phyloP scores from a whole-genome alignment of 2,888 invertebrate genomes.

The Sinopyrophorus schimmeli region DNA sequence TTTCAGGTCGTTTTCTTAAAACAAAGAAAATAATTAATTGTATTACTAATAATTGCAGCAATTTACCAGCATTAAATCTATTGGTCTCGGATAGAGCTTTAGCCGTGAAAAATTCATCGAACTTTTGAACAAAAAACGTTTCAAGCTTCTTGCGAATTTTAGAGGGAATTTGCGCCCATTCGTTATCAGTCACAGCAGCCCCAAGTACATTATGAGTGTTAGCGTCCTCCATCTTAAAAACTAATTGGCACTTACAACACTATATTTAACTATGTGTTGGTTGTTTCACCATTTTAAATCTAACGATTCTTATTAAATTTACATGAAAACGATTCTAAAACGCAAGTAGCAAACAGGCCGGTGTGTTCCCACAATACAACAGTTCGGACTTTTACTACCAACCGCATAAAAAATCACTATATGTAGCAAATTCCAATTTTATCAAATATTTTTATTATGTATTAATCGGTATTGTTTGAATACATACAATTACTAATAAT shows the following conservation, averaged over 20 bases:
- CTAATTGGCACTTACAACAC: constrained; percentile 7
- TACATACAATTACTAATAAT: too few relatives aligned
- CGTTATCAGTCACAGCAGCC: constrained; percentile 58
- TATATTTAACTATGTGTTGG: too few relatives aligned
- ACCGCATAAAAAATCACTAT: too few relatives aligned
- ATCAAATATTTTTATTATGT: too few relatives aligned
- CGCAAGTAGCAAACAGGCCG: constrained; percentile 34
- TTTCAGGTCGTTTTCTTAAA: constrained; percentile 19
- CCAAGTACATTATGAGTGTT: constrained; percentile 46
- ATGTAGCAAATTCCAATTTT: too few relatives aligned
- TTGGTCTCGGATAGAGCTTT: constrained; percentile 74
- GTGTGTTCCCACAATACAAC: constrained; percentile 35
- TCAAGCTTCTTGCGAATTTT: constrained; percentile 66
- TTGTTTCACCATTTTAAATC: too few relatives aligned
- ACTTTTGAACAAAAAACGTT: constrained; percentile 62
- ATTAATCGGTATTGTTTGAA: too few relatives aligned
- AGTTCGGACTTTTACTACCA: too few relatives aligned
- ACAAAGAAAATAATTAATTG: too few relatives aligned
- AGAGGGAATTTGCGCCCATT: constrained; percentile 60
- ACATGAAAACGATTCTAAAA: too few relatives aligned
- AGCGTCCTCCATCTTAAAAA: constrained; percentile 43
- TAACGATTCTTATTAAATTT: too few relatives aligned
- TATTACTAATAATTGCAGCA: not conserved
- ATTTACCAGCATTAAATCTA: constrained; percentile 67
- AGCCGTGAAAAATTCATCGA: constrained; percentile 72